A percentile compares a stretch with the other conserved stretches of the same genome.
These are phyloP conservation scores for Nestor notabilis DNA, from an alignment of 2,113 vertebrate species.

Conservation along the genomic window DNA sequence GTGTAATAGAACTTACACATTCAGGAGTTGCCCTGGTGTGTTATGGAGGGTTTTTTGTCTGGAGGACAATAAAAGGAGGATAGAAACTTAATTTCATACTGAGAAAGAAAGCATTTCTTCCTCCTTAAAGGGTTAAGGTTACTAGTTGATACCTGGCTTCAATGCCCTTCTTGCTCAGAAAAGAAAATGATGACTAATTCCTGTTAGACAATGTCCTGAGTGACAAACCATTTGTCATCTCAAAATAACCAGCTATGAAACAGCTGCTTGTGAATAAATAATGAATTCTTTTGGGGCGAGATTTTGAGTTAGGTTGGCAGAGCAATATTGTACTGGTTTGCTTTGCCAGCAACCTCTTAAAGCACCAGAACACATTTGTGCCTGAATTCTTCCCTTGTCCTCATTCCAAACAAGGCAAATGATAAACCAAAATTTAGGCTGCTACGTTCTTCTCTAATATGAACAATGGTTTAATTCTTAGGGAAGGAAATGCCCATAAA, in stretches of 20 bases:
- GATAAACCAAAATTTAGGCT: background rate
- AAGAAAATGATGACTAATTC: background rate
- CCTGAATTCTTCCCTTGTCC: background rate
- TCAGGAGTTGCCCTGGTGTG: background rate
- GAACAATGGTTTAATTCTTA: background rate
- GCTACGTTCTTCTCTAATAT: background rate
- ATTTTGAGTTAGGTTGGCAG: background rate
- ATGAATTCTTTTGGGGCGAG: background rate
- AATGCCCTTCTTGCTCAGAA: background rate
- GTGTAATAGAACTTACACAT: background rate
- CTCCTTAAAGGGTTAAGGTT: background rate
- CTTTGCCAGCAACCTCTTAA: conserved; percentile 29
- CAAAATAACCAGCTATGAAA: background rate
- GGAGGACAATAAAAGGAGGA: background rate
- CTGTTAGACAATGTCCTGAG: background rate
- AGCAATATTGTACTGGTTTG: background rate
- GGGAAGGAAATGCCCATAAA: background rate
- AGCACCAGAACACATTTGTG: background rate
- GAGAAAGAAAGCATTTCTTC: background rate
- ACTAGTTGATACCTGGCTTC: conserved; percentile 1
- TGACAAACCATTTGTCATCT: background rate
- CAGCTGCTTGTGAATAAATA: conserved; percentile 35
- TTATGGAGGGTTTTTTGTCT: background rate
- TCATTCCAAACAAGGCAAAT: background rate
- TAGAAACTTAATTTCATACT: background rate